phyloP scores from a whole-genome alignment of 2,888 invertebrate species.

The Sinelater perroti region DNA sequence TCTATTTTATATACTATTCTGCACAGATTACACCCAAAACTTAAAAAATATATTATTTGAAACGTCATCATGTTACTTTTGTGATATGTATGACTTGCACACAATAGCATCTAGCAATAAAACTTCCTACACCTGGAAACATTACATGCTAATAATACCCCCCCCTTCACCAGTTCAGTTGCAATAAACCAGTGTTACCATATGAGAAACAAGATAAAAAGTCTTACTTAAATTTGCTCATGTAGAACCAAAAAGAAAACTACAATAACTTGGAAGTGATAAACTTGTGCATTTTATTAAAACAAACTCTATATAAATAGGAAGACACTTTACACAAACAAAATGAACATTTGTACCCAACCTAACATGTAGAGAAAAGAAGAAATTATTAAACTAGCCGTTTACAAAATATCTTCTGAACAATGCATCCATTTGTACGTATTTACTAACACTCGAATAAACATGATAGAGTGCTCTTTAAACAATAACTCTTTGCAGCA shows the following conservation, averaged over 20 bases:
- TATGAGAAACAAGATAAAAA: too few relatives aligned
- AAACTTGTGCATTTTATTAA: conserved; percentile 33
- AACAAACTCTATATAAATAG: conserved; percentile 31
- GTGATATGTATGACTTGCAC: too few relatives aligned
- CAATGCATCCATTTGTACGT: conserved; percentile 3
- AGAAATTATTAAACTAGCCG: conserved; percentile 1
- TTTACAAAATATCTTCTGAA: conserved; percentile 5
- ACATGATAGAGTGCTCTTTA: not conserved
- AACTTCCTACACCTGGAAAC: too few relatives aligned
- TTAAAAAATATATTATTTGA: too few relatives aligned
- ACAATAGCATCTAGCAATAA: too few relatives aligned
- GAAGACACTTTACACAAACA: conserved; percentile 36
- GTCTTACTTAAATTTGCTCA: too few relatives aligned
- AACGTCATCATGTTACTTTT: too few relatives aligned
- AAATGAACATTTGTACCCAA: conserved; percentile 5
- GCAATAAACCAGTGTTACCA: too few relatives aligned
- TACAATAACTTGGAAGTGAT: not conserved
- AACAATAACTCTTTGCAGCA: not conserved
- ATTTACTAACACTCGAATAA: not conserved
- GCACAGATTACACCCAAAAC: too few relatives aligned
- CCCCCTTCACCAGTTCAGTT: too few relatives aligned
- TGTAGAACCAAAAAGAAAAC: conserved; percentile 6
- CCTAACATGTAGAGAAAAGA: conserved; percentile 1
- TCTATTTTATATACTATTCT: too few relatives aligned
- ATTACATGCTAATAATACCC: too few relatives aligned